These are phyloP conservation scores for Brachionus angularis DNA, from an alignment of 1,140 invertebrate genomes.

Conservation along the genomic window DNA sequence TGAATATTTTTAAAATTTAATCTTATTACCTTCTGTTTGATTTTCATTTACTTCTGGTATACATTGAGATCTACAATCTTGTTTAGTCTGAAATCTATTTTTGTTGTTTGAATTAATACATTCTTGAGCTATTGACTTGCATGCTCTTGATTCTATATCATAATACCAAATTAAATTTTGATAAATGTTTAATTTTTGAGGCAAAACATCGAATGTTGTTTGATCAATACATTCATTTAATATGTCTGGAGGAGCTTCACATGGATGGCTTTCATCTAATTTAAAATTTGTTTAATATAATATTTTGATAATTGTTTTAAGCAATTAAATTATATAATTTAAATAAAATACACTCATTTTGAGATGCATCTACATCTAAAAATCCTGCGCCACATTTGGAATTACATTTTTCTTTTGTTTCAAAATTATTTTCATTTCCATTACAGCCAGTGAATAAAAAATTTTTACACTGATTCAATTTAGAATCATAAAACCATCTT, in stretches of 20 bases:
- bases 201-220: neutral
- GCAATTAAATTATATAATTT: neutral
- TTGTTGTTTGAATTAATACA: neutral
- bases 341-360: neutral
- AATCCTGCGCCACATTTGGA: slow-evolving; percentile 17
- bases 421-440: slow-evolving; percentile 41
- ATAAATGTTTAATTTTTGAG: neutral
- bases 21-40: slow-evolving; percentile 9
- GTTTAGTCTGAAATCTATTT: slow-evolving; percentile 1
- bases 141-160: neutral
- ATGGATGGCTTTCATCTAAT: slow-evolving; percentile 1
- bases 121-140: neutral
- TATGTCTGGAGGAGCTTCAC: neutral
- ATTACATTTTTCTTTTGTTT: slow-evolving; percentile 4
- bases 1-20: neutral
- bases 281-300: neutral
- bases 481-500: slow-evolving; percentile 78
- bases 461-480: slow-evolving; percentile 79
- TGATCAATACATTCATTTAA: neutral
- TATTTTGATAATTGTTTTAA: neutral
- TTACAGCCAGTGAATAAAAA: slow-evolving; percentile 74
- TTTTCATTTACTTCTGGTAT: neutral
- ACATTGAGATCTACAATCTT: slow-evolving; percentile 35
- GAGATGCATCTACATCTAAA: neutral
- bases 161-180: slow-evolving; percentile 19